A percentile compares a stretch with the other conserved stretches of the same genome.
phyloP scores from a whole-genome alignment of 2,888 invertebrate species.

The Ennomos fuscantarius region DNA sequence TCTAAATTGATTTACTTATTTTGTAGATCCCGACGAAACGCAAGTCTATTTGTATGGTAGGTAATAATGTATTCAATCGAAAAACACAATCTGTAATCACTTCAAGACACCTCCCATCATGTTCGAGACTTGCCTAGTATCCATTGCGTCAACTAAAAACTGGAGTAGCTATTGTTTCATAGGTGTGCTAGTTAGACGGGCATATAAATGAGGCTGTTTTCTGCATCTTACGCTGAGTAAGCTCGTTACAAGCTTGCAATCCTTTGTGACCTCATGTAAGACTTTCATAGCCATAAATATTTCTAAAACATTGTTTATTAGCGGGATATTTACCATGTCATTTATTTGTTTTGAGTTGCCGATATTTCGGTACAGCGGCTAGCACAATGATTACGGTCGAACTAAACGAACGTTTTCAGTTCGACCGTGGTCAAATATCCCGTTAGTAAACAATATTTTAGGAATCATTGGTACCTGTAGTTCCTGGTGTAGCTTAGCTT shows the following conservation, averaged over 20 bases:
- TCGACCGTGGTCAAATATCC: too few species aligned
- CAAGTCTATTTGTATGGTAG: slow-evolving; percentile 26
- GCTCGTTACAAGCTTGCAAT: neutral
- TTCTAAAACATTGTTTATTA: too few species aligned
- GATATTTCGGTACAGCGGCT: too few species aligned
- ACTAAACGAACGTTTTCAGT: too few species aligned
- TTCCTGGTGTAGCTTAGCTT: too few species aligned
- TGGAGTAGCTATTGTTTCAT: slow-evolving; percentile 17
- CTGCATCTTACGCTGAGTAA: neutral
- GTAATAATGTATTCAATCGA: neutral
- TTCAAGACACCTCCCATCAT: slow-evolving; percentile 2
- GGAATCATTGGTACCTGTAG: too few species aligned
- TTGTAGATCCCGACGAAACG: slow-evolving; percentile 28
- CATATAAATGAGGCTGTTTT: slow-evolving; percentile 1
- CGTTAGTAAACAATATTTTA: too few species aligned
- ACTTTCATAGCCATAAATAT: too few species aligned
- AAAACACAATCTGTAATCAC: neutral
- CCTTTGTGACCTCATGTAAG: too few species aligned
- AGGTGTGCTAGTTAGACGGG: neutral
- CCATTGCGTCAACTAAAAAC: slow-evolving; percentile 1
- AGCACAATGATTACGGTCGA: too few species aligned
- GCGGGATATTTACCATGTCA: too few species aligned
- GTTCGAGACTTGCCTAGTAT: slow-evolving; percentile 5
- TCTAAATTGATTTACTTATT: slow-evolving; percentile 14
- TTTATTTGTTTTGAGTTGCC: too few species aligned